Conservation (phyloP, 2,113 vertebrate genomes). For the Serilophus lunatus region DNA sequence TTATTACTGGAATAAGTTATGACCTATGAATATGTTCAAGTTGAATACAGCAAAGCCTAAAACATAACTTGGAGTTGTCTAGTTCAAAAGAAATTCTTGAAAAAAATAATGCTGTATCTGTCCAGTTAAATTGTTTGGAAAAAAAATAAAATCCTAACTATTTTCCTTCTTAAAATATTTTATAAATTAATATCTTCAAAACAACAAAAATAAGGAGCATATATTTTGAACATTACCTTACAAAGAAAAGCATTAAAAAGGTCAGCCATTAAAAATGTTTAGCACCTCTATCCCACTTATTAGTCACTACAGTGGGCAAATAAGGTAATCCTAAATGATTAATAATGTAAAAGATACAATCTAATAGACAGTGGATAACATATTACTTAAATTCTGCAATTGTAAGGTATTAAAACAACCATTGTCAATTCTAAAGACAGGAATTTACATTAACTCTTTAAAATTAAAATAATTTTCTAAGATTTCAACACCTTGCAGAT, state of each 20-base stretch:
- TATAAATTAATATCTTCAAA: not conserved
- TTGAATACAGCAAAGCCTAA: not conserved
- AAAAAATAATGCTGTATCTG: not conserved
- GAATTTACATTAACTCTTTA: not conserved
- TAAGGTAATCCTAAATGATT: not conserved
- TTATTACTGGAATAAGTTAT: not conserved
- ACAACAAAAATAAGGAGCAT: not conserved
- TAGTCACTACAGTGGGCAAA: not conserved
- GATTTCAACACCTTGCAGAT: no score
- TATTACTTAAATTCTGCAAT: not conserved
- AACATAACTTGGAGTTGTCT: not conserved
- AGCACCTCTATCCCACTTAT: not conserved
- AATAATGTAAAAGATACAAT: not conserved
- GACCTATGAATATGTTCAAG: not conserved
- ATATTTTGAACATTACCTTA: not conserved
- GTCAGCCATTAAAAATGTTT: not conserved
- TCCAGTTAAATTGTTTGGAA: not conserved
- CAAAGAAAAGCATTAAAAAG: not conserved
- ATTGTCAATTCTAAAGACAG: not conserved
- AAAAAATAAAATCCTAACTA: fast-evolving
- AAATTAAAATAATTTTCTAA: not conserved
- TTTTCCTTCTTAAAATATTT: not conserved
- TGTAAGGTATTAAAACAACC: not conserved
- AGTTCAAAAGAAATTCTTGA: not conserved
- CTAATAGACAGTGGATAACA: not conserved